These are phyloP conservation scores for Turritopsis rubra DNA, from an alignment of 30 jellyfish, hydroid and myxozoan species.

Conservation along the genomic window DNA sequence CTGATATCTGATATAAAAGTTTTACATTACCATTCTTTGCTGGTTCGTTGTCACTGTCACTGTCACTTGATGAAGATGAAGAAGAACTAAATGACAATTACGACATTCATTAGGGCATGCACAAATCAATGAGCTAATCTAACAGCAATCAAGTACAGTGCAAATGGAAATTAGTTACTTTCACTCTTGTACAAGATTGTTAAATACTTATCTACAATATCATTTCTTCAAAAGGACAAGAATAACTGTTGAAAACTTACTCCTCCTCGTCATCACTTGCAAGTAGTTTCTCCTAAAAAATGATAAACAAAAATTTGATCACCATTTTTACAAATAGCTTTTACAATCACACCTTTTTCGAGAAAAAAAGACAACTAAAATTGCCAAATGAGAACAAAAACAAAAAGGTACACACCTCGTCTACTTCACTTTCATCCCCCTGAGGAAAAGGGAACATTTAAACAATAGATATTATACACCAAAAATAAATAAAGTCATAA, in stretches of 20 bases:
- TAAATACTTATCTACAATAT: too few species aligned
- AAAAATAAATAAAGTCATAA: neutral
- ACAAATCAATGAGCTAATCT: too few species aligned
- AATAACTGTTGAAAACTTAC: neutral
- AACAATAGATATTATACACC: neutral
- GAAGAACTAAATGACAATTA: constrained; percentile 14
- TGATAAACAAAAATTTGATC: neutral
- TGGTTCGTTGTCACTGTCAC: constrained; percentile 10
- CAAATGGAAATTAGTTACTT: too few species aligned
- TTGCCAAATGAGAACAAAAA: neutral
- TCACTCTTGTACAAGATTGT: neutral
- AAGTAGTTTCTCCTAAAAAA: constrained; percentile 24
- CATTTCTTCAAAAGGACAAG: neutral
- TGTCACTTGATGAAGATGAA: constrained; percentile 36
- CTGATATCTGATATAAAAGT: neutral
- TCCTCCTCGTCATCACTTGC: constrained; percentile 40
- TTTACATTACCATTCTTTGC: neutral
- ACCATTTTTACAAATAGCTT: too few species aligned
- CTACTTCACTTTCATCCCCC: constrained; percentile 34
- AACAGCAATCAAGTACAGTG: too few species aligned
- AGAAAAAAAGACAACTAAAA: neutral
- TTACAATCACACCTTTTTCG: too few species aligned
- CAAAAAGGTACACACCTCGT: constrained; percentile 25
- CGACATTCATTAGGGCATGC: neutral
- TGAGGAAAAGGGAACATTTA: neutral